Base-by-base conservation (phyloP, 2,888 invertebrate species). In the Drosophila flavopinicola region DNA sequence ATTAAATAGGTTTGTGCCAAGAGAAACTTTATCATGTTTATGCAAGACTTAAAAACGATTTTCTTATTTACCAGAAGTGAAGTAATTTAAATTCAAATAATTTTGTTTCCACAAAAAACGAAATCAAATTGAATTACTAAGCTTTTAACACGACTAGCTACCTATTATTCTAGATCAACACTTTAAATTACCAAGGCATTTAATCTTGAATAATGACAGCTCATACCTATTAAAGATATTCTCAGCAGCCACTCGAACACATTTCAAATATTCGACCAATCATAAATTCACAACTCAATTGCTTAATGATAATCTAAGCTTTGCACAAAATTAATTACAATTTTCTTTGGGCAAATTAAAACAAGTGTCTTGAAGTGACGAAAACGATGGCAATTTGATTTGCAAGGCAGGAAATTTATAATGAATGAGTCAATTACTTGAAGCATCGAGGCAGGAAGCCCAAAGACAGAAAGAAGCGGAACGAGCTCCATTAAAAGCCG, bases 381-480 rank as follows among this genome's bases (percentile, higher is more conserved):
- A 24, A n/a, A 45, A 29, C 38, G 47, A 38, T 33, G 64, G 47
- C 49, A 68, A 75, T 69, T 75, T 41, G 13, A 45, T 49, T 37
- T 45, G 10, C 6, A 42, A 11, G 29, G 27, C 32, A n/a, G 11
- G 15, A 51, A 53, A 61, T 74, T 38, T 29, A 33, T 57, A 78
- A 82, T 74, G 41, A 65, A 74, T 69, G 60, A 56, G 30, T 57
- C 69, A 74, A 68, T 71, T 61, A 63, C 39, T 39, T 37, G 15
- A 20, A 37, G 30, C 27, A 54, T 1, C 25, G 37, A 38, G 4
- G 10, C 37, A 20, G 9, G 20, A 11, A 23, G 7, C n/a, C 9
- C 10, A 4, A n/a, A 29, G 3, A 7, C 9, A 2, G 9, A 10
- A 7, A 10, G n/a, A 25, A 15, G 27, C 10, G 20, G 15, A 13